Percentiles rank a stretch among this genome's conserved stretches.
phyloP scores from a whole-genome alignment of 2,888 invertebrate genomes.

The Thalpophila matura region DNA sequence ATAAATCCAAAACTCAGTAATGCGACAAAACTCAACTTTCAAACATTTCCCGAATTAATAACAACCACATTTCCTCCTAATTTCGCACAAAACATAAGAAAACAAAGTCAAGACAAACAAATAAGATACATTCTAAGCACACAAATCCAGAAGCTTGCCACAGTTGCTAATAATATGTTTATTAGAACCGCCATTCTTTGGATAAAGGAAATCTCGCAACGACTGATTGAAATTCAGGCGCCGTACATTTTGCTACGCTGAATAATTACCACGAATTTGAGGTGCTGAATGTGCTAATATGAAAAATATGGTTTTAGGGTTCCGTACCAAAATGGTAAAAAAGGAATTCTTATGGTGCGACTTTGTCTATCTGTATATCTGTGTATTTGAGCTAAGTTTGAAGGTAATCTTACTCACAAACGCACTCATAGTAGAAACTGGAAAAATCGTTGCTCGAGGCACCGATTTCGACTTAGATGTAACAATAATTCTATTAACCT shows the following conservation, averaged over 20 bases:
- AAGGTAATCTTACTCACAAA: too few species aligned
- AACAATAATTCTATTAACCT: too few species aligned
- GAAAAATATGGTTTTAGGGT: too few species aligned
- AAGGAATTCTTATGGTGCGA: too few species aligned
- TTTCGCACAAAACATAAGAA: constrained; percentile 4
- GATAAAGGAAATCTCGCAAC: constrained; percentile 45
- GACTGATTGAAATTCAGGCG: constrained; percentile 64
- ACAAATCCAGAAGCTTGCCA: constrained; percentile 21
- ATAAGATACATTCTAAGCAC: constrained; percentile 25
- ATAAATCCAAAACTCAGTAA: background rate
- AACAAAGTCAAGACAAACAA: constrained; percentile 21
- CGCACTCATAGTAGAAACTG: background rate
- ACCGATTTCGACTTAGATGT: constrained; percentile 1
- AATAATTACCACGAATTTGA: constrained; percentile 48
- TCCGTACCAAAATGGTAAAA: too few species aligned
- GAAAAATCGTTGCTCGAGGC: background rate
- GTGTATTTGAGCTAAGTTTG: too few species aligned
- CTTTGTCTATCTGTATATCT: too few species aligned
- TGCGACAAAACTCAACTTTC: too few species aligned
- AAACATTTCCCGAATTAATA: background rate
- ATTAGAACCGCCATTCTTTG: constrained; percentile 41
- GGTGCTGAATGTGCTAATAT: background rate
- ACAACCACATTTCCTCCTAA: background rate
- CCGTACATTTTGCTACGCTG: constrained; percentile 58
- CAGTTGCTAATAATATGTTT: constrained; percentile 46